These are phyloP conservation scores for Chrysotoxum bicinctum DNA, from an alignment of 2,888 invertebrate genomes.

Conservation along the genomic window DNA sequence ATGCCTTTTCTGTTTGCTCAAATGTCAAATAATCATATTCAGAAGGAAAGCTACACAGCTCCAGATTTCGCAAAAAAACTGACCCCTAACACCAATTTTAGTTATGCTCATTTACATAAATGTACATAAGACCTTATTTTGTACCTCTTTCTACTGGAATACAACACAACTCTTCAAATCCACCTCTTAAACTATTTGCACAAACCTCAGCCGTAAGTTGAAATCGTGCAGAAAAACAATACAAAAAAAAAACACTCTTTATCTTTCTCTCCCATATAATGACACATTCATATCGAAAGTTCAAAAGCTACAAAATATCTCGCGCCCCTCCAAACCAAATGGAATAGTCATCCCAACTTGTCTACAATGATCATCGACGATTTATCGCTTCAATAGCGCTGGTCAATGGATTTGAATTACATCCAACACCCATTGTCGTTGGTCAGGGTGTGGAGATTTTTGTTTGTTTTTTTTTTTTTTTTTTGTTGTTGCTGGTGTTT, in stretches of 20 bases:
- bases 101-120: not conserved
- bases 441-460: constrained; percentile 35
- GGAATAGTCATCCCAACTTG: constrained; percentile 20
- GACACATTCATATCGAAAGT: constrained; percentile 40
- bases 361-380: constrained; percentile 59
- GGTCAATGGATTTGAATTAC: constrained; percentile 57
- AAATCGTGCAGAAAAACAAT: constrained; percentile 33
- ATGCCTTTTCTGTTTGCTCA: not conserved
- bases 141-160: not conserved
- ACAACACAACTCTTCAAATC: not conserved
- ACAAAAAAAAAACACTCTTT: constrained; percentile 19
- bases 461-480: not conserved
- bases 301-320: constrained; percentile 17
- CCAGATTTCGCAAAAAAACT: not conserved
- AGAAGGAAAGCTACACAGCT: not conserved
- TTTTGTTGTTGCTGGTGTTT: constrained; percentile 26
- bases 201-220: constrained; percentile 44
- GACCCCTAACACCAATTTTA: not conserved
- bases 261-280: constrained; percentile 37
- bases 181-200: constrained; percentile 57
- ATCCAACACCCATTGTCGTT: constrained; percentile 63
- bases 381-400: constrained; percentile 67
- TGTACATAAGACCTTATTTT: not conserved
- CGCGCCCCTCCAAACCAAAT: not conserved
- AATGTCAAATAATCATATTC: not conserved